These are phyloP conservation scores for Rhinichthys klamathensis DNA, from an alignment of 2,113 vertebrate genomes.

Conservation along the genomic window DNA sequence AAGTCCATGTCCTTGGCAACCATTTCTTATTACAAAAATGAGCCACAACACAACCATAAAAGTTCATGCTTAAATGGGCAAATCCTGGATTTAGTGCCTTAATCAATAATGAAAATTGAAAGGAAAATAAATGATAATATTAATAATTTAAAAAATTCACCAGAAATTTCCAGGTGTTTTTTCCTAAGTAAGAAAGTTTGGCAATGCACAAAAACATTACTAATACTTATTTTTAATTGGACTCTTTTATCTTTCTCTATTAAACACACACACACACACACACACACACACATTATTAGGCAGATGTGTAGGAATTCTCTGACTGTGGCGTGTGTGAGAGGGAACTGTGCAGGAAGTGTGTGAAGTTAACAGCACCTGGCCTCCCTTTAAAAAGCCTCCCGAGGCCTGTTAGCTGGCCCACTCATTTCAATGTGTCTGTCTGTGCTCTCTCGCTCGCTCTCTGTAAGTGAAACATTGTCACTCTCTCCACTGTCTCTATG, in stretches of 20 bases:
- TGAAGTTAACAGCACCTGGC: conserved; percentile 79
- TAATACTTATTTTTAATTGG: background rate
- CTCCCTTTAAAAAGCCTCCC: conserved; percentile 81
- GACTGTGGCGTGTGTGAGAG: conserved; percentile 42
- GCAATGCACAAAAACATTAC: background rate
- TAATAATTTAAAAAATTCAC: background rate
- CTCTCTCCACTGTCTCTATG: conserved; percentile 70
- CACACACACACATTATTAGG: conserved; percentile 31
- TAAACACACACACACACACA: background rate
- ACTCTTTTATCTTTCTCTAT: background rate
- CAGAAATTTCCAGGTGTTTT: background rate
- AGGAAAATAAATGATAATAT: background rate
- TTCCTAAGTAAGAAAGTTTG: background rate
- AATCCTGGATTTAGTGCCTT: no score
- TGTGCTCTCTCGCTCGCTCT: conserved; percentile 61
- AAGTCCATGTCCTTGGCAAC: background rate
- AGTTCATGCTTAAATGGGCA: no score
- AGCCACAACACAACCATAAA: no score
- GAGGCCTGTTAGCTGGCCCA: conserved; percentile 82
- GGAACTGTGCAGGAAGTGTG: conserved; percentile 73
- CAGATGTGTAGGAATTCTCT: conserved; percentile 43
- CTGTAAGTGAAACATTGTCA: conserved; percentile 67
- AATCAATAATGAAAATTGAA: no score
- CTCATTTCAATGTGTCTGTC: conserved; percentile 84
- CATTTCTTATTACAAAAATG: background rate